phyloP scores from a whole-genome alignment of 2,113 vertebrate species.

The Pyrgilauda ruficollis region DNA sequence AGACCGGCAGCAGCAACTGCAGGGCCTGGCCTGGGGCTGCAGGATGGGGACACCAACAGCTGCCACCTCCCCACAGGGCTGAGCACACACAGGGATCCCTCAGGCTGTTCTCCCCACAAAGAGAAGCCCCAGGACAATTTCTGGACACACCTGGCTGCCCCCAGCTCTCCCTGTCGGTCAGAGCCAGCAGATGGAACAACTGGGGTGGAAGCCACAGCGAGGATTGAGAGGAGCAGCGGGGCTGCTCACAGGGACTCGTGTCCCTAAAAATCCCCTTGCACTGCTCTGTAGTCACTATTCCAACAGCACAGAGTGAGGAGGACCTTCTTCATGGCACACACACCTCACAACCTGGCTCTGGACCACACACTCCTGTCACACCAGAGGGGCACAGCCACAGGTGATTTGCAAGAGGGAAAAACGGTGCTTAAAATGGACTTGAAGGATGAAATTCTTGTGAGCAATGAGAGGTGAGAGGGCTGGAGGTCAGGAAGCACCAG shows the following conservation, averaged over 20 bases:
- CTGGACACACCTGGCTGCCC: background rate
- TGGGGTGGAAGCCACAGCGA: background rate
- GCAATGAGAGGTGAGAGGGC: background rate
- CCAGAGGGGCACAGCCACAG: background rate
- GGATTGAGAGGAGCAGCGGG: rapidly evolving
- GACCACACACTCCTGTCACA: background rate
- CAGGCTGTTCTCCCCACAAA: background rate
- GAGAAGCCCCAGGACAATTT: background rate
- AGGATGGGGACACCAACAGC: background rate
- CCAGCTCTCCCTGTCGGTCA: background rate
- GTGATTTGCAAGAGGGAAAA: background rate
- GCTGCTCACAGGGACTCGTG: rapidly evolving
- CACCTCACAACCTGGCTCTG: background rate
- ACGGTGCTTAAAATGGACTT: background rate
- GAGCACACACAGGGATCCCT: background rate
- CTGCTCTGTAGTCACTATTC: background rate
- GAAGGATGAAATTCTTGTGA: background rate
- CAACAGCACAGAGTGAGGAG: background rate
- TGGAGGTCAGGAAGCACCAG: background rate
- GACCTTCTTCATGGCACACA: background rate
- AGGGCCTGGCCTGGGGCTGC: background rate
- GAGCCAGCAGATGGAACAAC: background rate
- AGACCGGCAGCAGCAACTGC: background rate
- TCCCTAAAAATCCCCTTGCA: background rate
- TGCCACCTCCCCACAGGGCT: background rate